Conservation (phyloP, 2,113 vertebrate species). For the Chlamydotis undulata region DNA sequence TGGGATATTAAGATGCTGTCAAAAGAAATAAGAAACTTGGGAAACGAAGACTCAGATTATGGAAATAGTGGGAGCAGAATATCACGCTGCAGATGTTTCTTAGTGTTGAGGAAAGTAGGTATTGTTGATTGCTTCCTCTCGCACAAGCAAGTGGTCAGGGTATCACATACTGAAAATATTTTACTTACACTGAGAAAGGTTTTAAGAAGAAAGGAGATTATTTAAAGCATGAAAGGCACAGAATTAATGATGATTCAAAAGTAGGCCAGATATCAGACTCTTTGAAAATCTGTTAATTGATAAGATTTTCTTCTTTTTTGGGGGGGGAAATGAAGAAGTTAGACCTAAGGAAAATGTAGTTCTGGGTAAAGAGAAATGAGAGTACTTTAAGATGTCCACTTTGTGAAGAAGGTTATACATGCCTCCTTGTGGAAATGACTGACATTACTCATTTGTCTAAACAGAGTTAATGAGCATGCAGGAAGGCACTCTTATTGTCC, state of each 20-base stretch:
- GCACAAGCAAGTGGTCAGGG: neutral
- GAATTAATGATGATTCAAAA: neutral
- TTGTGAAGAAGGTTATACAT: neutral
- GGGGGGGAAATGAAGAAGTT: neutral
- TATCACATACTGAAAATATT: neutral
- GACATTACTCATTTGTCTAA: constrained; percentile 30
- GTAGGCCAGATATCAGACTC: neutral
- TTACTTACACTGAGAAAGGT: neutral
- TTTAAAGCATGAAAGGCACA: neutral
- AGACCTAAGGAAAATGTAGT: neutral
- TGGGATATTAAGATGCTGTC: neutral
- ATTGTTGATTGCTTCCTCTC: neutral
- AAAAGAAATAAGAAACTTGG: neutral
- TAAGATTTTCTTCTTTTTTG: neutral
- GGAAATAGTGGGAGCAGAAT: neutral
- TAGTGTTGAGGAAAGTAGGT: neutral
- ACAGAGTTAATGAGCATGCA: neutral
- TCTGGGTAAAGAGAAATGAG: neutral
- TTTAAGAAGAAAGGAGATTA: neutral
- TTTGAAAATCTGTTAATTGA: neutral
- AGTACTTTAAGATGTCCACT: neutral
- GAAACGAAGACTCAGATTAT: neutral
- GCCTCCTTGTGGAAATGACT: constrained; percentile 23
- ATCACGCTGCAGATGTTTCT: neutral
- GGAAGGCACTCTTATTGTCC: neutral